Percentiles rank a stretch among this genome's conserved stretches.
These are phyloP conservation scores for Danio rerio DNA, from an alignment of 2,113 vertebrate species.

Conservation along the genomic window DNA sequence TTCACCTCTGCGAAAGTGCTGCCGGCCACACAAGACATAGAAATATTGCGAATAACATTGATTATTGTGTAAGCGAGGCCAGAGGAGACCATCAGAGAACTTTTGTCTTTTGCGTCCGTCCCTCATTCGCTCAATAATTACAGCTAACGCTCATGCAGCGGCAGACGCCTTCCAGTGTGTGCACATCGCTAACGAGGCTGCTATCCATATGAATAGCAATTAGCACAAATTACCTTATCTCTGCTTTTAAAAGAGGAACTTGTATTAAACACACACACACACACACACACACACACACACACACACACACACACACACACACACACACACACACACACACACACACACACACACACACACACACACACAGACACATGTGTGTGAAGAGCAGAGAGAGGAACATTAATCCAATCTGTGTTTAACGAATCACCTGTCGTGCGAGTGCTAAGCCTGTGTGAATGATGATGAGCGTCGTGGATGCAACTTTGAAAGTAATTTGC, in stretches of 20 bases:
- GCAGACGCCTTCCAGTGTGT: conserved; percentile 21
- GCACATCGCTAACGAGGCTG: conserved; percentile 49
- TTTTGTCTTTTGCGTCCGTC: conserved; percentile 42
- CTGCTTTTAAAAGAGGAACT: conserved; percentile 38
- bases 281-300: background rate
- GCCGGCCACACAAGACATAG: conserved; percentile 32
- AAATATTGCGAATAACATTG: conserved; percentile 42
- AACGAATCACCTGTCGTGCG: background rate
- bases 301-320: background rate
- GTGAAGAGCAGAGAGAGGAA: background rate
- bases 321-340: conserved; percentile 7
- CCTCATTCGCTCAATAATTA: conserved; percentile 55
- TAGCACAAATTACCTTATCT: conserved; percentile 60
- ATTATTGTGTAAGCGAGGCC: conserved; percentile 44
- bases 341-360: background rate
- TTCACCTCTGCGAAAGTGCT: conserved; percentile 18
- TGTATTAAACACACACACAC: conserved; percentile 44
- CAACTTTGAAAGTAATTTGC: background rate
- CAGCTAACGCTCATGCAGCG: conserved; percentile 39
- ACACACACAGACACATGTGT: background rate
- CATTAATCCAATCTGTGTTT: conserved; percentile 12
- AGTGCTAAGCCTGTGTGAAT: background rate
- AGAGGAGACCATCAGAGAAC: conserved; percentile 26
- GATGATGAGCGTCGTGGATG: background rate
- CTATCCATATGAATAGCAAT: conserved; percentile 54